Base-by-base conservation (phyloP, 2,113 vertebrate genomes). In the Halichoeres trimaculatus region DNA sequence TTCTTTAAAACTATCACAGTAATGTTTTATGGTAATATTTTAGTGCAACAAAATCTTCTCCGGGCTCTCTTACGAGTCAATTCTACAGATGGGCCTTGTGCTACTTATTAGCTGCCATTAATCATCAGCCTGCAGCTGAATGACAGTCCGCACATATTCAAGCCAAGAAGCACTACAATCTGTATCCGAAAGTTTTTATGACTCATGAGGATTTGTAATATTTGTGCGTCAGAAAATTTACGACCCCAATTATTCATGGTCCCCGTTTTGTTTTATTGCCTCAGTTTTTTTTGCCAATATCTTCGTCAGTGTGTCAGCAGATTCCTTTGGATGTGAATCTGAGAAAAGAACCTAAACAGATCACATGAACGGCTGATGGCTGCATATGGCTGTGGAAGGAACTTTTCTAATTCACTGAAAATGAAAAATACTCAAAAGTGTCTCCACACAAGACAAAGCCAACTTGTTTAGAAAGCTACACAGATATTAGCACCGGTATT, bases 161-260 rank as follows among this genome's bases (percentile, higher is more conserved):
- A 78, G 88, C 89, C 89, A 92, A 87, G 61, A 88, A 82, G 85
- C 74, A 90, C 90, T 85, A 90, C 78, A 78, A 92, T 87, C 87
- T 93, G 90, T 82, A 92, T 94, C 92, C 90, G 89, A 92, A 93
- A 91, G 64, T 73, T 87, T 92, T 93, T 86, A 92, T 80, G 80
- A 78, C 73, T 73, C 73, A 64, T 82, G 69, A 64, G 76, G 87
- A 91, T 90, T 92, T 93, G 89, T 93, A 88, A 88, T 81, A 81
- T 77, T 86, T 41, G 20, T 78, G 75, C 72, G 70, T 73, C 70
- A 83, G 63, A 84, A 90, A 92, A 94, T 94, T 92, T 93, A 94
- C 80, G 69, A 63, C 81, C 51, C 8, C 66, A 77, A 90, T 93
- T 91, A 60, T 91, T 91, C 92, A 92, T 69, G 83, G 76, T 24